A percentile compares a stretch with the other conserved stretches of the same genome.
phyloP scores from a whole-genome alignment of 2,888 invertebrate genomes.

The Fragum sueziense region DNA sequence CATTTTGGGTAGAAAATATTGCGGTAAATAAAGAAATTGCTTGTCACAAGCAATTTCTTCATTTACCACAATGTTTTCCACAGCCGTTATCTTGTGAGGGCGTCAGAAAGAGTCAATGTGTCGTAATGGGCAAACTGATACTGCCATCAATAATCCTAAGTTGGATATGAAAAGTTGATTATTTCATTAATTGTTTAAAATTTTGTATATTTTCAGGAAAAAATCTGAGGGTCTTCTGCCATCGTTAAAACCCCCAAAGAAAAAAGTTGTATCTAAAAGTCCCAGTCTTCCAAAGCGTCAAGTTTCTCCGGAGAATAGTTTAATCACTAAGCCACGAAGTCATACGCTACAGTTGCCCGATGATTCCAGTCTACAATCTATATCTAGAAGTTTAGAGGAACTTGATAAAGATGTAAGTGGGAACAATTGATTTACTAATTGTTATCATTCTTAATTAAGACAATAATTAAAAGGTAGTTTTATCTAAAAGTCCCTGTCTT shows the following conservation, averaged over 20 bases:
- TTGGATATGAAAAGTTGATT: too few species aligned
- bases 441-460: too few species aligned
- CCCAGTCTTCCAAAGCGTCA: conserved; percentile 71
- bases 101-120: too few species aligned
- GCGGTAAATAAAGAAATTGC: conserved; percentile 1
- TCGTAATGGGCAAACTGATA: background rate
- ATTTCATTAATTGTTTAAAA: too few species aligned
- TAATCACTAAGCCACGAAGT: conserved; percentile 33
- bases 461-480: conserved; percentile 64
- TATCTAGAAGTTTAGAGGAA: conserved; percentile 67
- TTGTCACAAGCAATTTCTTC: background rate
- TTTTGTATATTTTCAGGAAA: conserved; percentile 65
- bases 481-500: conserved; percentile 70
- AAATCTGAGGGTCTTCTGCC: conserved; percentile 69
- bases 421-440: too few species aligned
- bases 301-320: conserved; percentile 59
- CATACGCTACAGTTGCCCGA: conserved; percentile 54
- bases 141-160: too few species aligned
- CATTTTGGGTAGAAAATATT: too few species aligned
- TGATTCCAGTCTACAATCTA: conserved; percentile 25
- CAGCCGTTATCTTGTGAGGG: too few species aligned
- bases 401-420: conserved; percentile 62
- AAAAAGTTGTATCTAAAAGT: conserved; percentile 68
- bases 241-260: conserved; percentile 60
- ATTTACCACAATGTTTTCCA: conserved; percentile 1